Conservation (phyloP, 2,113 vertebrate genomes). For the Deroptyus accipitrinus region DNA sequence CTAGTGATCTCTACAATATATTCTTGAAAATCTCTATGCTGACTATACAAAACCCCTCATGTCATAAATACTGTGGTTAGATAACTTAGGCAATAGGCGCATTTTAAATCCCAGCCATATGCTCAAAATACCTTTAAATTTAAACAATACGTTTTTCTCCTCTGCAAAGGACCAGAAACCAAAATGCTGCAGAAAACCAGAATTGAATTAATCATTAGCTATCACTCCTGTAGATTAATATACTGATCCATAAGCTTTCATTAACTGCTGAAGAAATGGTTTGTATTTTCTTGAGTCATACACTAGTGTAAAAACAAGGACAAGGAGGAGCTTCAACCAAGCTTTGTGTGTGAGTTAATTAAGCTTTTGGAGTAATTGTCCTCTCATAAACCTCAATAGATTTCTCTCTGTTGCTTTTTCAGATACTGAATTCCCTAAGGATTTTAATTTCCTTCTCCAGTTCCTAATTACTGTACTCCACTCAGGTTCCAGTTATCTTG, state of each 20-base stretch:
- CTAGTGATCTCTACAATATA: background rate
- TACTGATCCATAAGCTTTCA: background rate
- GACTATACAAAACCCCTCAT: background rate
- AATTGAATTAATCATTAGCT: background rate
- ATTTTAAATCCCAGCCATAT: background rate
- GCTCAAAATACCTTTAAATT: background rate
- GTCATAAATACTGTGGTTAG: background rate
- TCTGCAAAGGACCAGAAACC: background rate
- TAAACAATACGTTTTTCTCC: background rate
- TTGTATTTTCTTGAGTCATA: background rate
- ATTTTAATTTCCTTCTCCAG: constrained; percentile 51
- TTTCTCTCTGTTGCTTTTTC: constrained; percentile 15
- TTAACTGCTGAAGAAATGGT: background rate
- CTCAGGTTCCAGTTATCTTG: constrained; percentile 7
- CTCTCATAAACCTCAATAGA: constrained; percentile 10
- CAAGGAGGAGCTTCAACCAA: background rate
- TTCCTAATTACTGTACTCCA: constrained; percentile 52
- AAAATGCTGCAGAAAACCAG: background rate
- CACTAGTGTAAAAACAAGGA: background rate
- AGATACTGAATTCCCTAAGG: constrained; percentile 14
- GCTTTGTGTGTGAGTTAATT: constrained; percentile 26
- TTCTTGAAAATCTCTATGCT: background rate
- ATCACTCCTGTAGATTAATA: background rate
- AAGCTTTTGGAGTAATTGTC: constrained; percentile 35
- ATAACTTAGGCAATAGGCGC: background rate